Base-by-base conservation (phyloP, 2,797 vertebrate genomes). In the Lepus oiostolus region DNA sequence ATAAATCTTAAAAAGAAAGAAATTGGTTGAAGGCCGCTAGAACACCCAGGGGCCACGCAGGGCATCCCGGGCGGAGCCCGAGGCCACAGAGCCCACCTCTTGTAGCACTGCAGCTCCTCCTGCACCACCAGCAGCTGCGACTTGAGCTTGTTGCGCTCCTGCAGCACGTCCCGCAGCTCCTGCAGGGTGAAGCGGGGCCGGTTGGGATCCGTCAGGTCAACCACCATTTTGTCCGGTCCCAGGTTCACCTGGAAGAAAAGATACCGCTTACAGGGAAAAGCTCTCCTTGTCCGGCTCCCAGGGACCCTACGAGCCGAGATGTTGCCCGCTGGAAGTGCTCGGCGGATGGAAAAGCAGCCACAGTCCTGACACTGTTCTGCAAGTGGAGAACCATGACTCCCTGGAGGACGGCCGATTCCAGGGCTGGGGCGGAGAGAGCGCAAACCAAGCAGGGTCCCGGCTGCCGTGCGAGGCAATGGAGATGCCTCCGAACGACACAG, bases 181-280 rank as follows among this genome's bases (percentile, higher is more conserved):
- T 99, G 99, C 96, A 99, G 98, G 0, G 99, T 99, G 98, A 99
- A 99, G n/a, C 99, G 99, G 0, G 99, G 99, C 28, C 99, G 99
- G 96, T 99, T 99, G 21, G 99, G 99, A 80, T 99, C 99, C 0
- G 98, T 98, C 95, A 99, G 98, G 98, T 99, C 99, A 13, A 99
- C 98, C 71, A 99, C 97, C 98, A 99, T 97, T 95, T 99, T 99
- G 97, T 99, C 98, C 0, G 99, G 98, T 13, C 99, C 99, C 22
- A 97, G 97, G 65, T 93, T 98, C 95, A 98, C 98, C 99, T 99
- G 97, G 22, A 95, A 97, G 84, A 97, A 7, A 96, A 90, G 91
- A 90, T 0, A 1, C 10, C 14, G 11, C 42, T 32, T 28, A 3
- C 2, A 19, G 5, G 5, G 19, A 50, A 30, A 26, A 9, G 62